These are phyloP conservation scores for Piprites chloris DNA, from an alignment of 2,113 vertebrate species.

Conservation along the genomic window DNA sequence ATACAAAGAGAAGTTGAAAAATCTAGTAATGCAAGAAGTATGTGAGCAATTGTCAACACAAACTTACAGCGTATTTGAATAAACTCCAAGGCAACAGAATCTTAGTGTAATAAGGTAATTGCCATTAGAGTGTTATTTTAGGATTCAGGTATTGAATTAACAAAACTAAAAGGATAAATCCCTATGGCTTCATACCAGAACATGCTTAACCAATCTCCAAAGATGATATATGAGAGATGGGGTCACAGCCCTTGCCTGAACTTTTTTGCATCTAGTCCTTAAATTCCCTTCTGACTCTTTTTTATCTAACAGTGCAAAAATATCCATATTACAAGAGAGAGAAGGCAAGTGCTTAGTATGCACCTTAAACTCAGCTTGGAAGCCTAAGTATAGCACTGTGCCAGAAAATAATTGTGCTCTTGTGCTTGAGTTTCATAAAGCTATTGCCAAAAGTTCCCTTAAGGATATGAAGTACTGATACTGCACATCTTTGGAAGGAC, in stretches of 20 bases:
- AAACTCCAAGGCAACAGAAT: not conserved
- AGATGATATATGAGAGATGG: not conserved
- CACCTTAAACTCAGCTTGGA: not conserved
- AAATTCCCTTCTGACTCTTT: not conserved
- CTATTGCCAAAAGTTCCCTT: not conserved
- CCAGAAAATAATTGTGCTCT: not conserved
- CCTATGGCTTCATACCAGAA: not conserved
- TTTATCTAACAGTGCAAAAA: not conserved
- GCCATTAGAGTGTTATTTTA: not conserved
- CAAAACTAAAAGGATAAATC: not conserved
- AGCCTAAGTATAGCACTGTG: not conserved
- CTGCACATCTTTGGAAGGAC: not conserved
- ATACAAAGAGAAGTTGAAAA: not conserved
- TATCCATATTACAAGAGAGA: not conserved
- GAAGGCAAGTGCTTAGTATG: not conserved
- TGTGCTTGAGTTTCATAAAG: not conserved
- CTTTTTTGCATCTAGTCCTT: not conserved
- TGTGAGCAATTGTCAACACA: not conserved
- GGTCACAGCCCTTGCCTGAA: not conserved
- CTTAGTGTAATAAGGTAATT: not conserved
- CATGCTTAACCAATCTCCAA: not conserved
- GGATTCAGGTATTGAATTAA: not conserved
- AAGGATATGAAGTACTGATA: not conserved
- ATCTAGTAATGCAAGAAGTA: not conserved
- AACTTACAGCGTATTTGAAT: not conserved